phyloP scores from a whole-genome alignment of 64 coral and sea anemone genomes.

The Acropora yongei region DNA sequence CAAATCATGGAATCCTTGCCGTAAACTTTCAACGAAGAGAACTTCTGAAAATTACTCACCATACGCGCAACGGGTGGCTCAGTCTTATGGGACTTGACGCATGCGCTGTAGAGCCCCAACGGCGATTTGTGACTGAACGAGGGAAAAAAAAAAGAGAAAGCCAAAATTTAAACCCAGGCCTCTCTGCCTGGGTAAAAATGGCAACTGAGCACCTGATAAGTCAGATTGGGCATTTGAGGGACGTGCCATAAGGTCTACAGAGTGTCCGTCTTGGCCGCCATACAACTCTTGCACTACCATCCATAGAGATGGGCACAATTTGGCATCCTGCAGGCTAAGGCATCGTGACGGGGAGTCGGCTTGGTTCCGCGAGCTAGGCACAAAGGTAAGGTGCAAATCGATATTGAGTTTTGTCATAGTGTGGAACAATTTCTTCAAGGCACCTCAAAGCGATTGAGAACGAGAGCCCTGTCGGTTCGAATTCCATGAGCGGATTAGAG shows the following conservation, averaged over 20 bases:
- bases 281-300: background rate
- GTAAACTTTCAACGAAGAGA: no score
- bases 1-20: no score
- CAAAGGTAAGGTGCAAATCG: background rate
- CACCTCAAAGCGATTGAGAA: background rate
- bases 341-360: background rate
- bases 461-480: background rate
- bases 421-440: background rate
- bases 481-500: background rate
- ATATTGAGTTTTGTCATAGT: background rate
- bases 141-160: no score
- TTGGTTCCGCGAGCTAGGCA: background rate
- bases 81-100: no score
- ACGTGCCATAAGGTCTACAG: conserved; percentile 23
- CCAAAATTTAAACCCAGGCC: no score
- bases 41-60: no score
- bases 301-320: background rate
- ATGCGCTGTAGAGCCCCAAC: no score
- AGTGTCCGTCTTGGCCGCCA: background rate
- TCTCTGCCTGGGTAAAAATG: background rate
- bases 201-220: background rate
- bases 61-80: no score
- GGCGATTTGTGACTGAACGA: no score
- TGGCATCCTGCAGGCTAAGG: background rate
- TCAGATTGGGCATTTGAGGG: background rate